Conservation (phyloP, 1,140 invertebrate genomes). For the Theocolax elegans region DNA sequence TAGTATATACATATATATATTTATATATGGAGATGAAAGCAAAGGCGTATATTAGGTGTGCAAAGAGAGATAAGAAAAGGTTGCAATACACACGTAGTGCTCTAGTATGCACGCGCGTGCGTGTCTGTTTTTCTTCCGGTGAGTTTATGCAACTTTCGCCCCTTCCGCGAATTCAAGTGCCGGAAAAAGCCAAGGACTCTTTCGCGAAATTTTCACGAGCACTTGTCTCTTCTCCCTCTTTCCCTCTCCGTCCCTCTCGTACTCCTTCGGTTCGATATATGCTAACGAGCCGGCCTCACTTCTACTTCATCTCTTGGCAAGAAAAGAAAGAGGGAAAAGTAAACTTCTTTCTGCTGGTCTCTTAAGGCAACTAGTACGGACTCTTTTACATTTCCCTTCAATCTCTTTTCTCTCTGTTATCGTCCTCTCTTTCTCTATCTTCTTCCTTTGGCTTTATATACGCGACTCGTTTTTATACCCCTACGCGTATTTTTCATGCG, state of each 20-base stretch:
- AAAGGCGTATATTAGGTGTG: too few species aligned
- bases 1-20: too few species aligned
- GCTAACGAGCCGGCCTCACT: slow-evolving; percentile 2
- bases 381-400: slow-evolving; percentile 5
- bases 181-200: slow-evolving; percentile 18
- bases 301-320: not conserved
- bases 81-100: too few species aligned
- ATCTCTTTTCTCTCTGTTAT: not conserved
- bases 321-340: not conserved
- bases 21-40: too few species aligned
- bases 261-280: not conserved
- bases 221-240: not conserved
- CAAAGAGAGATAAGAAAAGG: too few species aligned
- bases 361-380: slow-evolving; percentile 1
- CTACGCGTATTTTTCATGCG: too few species aligned
- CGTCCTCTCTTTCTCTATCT: not conserved
- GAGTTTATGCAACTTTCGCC: too few species aligned
- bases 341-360: slow-evolving; percentile 15
- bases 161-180: not conserved
- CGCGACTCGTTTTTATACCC: too few species aligned
- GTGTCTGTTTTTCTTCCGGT: too few species aligned
- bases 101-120: too few species aligned
- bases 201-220: slow-evolving; percentile 3
- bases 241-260: not conserved
- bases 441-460: not conserved